phyloP scores from a whole-genome alignment of 2,113 vertebrate genomes.

The Mystacornis crossleyi region DNA sequence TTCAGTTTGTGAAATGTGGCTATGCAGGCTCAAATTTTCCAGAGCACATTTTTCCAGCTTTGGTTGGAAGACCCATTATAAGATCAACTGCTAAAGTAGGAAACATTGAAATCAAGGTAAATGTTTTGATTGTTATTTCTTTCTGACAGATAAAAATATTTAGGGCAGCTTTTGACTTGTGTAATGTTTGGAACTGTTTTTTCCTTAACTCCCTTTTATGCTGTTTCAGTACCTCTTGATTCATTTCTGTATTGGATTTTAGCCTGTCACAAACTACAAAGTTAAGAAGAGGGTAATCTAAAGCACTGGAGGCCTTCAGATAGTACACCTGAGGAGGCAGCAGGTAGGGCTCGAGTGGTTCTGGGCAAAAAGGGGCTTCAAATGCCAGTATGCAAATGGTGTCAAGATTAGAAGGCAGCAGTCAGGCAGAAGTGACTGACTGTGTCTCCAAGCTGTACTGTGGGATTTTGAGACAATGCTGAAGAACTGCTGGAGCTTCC shows the following conservation, averaged over 20 bases:
- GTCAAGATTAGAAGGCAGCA: not conserved
- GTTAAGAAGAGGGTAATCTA: not conserved
- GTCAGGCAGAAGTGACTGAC: not conserved
- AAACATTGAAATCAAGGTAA: slow-evolving; percentile 99
- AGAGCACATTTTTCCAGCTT: slow-evolving; percentile 98
- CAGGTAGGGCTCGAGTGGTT: not conserved
- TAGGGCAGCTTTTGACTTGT: not conserved
- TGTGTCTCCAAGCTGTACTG: not conserved
- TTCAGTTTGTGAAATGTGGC: slow-evolving; percentile 98
- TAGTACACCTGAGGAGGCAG: not conserved
- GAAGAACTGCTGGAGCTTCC: not conserved
- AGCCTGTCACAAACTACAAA: not conserved
- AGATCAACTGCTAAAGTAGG: slow-evolving; percentile 99
- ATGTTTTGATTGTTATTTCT: slow-evolving; percentile 19
- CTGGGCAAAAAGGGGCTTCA: not conserved
- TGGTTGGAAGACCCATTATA: slow-evolving; percentile 98
- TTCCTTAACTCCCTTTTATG: not conserved
- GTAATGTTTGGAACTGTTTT: not conserved
- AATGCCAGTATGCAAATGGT: not conserved
- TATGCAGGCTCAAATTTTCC: slow-evolving; percentile 99
- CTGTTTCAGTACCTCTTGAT: not conserved
- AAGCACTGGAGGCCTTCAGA: not conserved
- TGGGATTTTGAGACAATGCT: not conserved
- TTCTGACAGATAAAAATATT: slow-evolving; percentile 18
- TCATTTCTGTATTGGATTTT: not conserved